Evolutionary conservation across 2,888 invertebrate species (phyloP).

Genomic region (Cephonodes hylas): DNA sequence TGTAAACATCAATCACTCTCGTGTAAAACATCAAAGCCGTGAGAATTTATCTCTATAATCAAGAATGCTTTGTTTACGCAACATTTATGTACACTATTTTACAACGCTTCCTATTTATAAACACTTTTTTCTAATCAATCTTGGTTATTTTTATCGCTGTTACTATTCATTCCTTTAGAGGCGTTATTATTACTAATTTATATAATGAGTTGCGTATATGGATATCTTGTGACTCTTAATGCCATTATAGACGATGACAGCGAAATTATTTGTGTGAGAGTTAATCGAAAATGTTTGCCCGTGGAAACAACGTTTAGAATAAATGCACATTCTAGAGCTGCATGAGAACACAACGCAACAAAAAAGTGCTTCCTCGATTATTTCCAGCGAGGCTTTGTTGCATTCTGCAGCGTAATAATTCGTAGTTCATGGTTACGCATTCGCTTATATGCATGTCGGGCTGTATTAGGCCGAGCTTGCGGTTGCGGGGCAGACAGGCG

Average conservation of each 20-base stretch:
- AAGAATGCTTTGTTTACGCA: constrained; percentile 29
- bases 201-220: neutral
- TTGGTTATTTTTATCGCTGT: neutral
- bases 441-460: constrained; percentile 48
- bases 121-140: neutral
- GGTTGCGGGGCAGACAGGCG: constrained; percentile 58
- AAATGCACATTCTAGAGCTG: neutral
- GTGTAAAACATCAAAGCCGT: constrained; percentile 26
- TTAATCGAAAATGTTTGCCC: neutral
- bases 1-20: constrained; percentile 27
- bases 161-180: neutral
- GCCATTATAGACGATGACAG: no score
- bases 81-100: constrained; percentile 7
- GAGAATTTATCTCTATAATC: constrained; percentile 28
- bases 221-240: no score
- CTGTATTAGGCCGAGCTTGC: constrained; percentile 47
- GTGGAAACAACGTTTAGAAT: constrained; percentile 8
- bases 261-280: neutral
- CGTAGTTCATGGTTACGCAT: constrained; percentile 64
- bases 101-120: constrained; percentile 4
- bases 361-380: constrained; percentile 15
- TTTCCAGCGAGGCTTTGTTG: constrained; percentile 29
- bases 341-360: constrained; percentile 2
- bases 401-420: constrained; percentile 41
- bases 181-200: neutral